A percentile compares a stretch with the other conserved stretches of the same genome.
These are phyloP conservation scores for Drosophila obscura DNA, from an alignment of 1,140 invertebrate genomes.

Conservation along the genomic window DNA sequence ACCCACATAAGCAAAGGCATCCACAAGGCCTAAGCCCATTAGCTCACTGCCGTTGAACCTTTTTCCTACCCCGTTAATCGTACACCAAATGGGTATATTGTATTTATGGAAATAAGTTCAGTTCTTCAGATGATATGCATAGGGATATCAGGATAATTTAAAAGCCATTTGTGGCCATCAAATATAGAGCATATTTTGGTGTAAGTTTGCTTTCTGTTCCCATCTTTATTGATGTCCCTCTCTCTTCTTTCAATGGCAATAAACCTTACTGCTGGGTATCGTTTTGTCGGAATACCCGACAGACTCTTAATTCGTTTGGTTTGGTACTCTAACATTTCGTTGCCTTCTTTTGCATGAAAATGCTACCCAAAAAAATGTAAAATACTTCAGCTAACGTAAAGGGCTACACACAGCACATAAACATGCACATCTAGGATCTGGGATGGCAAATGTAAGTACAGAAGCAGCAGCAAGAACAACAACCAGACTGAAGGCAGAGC, in stretches of 20 bases:
- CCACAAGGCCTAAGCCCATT: slow-evolving; percentile 57
- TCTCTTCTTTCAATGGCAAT: too few relatives aligned
- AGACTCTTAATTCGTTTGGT: not conserved
- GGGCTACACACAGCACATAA: slow-evolving; percentile 36
- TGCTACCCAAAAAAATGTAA: slow-evolving; percentile 53
- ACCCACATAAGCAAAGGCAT: slow-evolving; percentile 27
- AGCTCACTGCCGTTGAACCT: slow-evolving; percentile 52
- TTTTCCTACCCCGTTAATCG: slow-evolving; percentile 3
- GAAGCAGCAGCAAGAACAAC: slow-evolving; percentile 59
- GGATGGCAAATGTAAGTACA: slow-evolving; percentile 55
- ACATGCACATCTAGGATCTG: slow-evolving; percentile 23
- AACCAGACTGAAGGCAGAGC: slow-evolving; percentile 58
- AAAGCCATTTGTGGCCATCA: too few relatives aligned
- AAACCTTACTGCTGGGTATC: too few relatives aligned
- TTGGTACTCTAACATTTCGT: slow-evolving; percentile 45
- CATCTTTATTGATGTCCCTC: too few relatives aligned
- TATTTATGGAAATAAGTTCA: too few relatives aligned
- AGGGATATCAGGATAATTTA: too few relatives aligned
- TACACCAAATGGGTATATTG: too few relatives aligned
- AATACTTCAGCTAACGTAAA: slow-evolving; percentile 59
- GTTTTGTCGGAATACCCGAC: too few relatives aligned
- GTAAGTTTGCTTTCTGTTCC: too few relatives aligned
- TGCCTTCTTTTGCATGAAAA: slow-evolving; percentile 56
- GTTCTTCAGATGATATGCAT: too few relatives aligned
- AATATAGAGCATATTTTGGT: too few relatives aligned